phyloP scores from a whole-genome alignment of 2,113 vertebrate species.

The Pedetes capensis region DNA sequence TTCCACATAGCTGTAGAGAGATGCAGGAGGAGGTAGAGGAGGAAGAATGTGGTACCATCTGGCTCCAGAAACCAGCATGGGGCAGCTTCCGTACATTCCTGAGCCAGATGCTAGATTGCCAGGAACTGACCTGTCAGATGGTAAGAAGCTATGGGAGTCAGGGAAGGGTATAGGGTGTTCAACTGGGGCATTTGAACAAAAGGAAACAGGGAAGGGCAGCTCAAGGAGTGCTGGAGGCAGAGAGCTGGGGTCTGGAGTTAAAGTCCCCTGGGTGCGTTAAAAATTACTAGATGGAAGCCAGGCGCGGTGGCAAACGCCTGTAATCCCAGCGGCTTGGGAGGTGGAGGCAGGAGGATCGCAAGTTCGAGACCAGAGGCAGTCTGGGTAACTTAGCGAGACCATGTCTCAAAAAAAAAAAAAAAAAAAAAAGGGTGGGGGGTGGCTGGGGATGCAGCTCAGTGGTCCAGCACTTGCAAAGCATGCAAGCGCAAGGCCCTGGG shows the following conservation, averaged over 20 bases:
- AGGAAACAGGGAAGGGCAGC: background rate
- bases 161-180: background rate
- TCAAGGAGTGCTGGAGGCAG: background rate
- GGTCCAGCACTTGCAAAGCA: too few species aligned
- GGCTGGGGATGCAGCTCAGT: too few species aligned
- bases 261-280: background rate
- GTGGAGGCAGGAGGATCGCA: too few species aligned
- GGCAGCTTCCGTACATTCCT: background rate
- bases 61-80: background rate
- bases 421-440: too few species aligned
- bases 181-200: background rate
- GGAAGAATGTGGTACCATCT: background rate
- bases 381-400: too few species aligned
- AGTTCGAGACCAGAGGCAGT: too few species aligned
- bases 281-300: background rate
- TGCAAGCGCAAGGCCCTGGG: too few species aligned
- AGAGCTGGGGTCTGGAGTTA: too few species aligned
- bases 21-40: background rate
- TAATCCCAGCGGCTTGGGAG: too few species aligned
- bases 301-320: too few species aligned
- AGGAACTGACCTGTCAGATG: background rate
- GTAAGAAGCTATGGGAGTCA: background rate
- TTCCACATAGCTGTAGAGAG: background rate
- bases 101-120: background rate
- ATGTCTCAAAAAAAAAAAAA: too few species aligned